Conservation (phyloP, 1,140 invertebrate species). For the Uloborus diversus region DNA sequence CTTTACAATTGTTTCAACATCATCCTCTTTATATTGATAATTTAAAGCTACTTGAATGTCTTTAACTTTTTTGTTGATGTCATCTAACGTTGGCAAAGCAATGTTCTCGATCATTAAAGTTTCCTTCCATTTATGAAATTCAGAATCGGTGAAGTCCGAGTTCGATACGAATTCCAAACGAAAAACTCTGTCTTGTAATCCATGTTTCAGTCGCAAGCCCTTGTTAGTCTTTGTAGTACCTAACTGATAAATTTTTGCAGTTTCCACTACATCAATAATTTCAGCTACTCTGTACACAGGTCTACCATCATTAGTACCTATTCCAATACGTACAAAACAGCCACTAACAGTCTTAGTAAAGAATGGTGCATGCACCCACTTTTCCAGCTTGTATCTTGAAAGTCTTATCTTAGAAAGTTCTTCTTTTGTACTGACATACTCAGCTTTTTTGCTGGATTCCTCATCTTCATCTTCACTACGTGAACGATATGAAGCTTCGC, state of each 20-base stretch:
- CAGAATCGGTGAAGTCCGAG: slow-evolving; percentile 90
- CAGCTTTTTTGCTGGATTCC: slow-evolving; percentile 26
- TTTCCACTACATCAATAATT: slow-evolving; percentile 94
- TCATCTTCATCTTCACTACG: slow-evolving; percentile 58
- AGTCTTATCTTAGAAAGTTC: slow-evolving; percentile 89
- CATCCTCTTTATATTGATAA: slow-evolving; percentile 88
- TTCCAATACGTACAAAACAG: slow-evolving; percentile 95
- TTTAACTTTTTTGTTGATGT: slow-evolving; percentile 83
- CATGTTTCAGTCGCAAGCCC: slow-evolving; percentile 77
- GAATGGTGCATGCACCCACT: slow-evolving; percentile 95
- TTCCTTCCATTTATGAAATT: slow-evolving; percentile 94
- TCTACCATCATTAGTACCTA: slow-evolving; percentile 88
- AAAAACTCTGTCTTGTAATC: slow-evolving; percentile 90
- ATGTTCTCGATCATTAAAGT: slow-evolving; percentile 80
- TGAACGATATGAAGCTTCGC: slow-evolving; percentile 57
- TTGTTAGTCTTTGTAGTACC: slow-evolving; percentile 94
- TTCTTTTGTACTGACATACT: slow-evolving; percentile 77
- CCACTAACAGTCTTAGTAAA: slow-evolving; percentile 89
- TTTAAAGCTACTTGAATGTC: slow-evolving; percentile 90
- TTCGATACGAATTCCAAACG: slow-evolving; percentile 98
- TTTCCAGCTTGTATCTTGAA: slow-evolving; percentile 91
- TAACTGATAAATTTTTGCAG: slow-evolving; percentile 91
- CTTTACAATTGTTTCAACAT: slow-evolving; percentile 83
- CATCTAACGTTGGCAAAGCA: slow-evolving; percentile 82
- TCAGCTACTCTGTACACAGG: slow-evolving; percentile 95